phyloP scores from a whole-genome alignment of 1,140 invertebrate species.

The Tachypleus tridentatus region DNA sequence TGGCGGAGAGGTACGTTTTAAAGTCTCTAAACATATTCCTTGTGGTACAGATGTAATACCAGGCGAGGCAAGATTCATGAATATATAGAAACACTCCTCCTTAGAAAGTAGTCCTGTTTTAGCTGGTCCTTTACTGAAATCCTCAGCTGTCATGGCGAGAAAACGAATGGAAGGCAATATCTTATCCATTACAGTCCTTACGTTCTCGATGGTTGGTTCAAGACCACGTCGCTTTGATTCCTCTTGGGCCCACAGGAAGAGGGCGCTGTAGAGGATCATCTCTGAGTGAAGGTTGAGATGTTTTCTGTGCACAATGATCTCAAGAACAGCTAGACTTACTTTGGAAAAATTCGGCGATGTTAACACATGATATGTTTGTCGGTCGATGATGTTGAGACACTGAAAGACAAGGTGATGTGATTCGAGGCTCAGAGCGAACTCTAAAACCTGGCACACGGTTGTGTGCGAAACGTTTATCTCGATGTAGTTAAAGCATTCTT shows the following conservation, averaged over 20 bases:
- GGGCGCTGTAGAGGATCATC: slow-evolving; percentile 25
- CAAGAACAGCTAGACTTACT: slow-evolving; percentile 22
- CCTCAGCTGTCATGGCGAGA: slow-evolving; percentile 26
- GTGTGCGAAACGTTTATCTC: slow-evolving; percentile 26
- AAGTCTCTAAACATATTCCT: slow-evolving; percentile 10
- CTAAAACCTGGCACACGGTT: slow-evolving; percentile 27
- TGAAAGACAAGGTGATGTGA: slow-evolving; percentile 27
- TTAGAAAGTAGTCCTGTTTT: slow-evolving; percentile 20
- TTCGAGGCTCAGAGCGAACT: slow-evolving; percentile 26
- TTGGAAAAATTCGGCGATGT: slow-evolving; percentile 18
- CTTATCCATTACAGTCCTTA: slow-evolving; percentile 11
- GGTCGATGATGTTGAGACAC: slow-evolving; percentile 28
- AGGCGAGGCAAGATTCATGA: slow-evolving; percentile 28
- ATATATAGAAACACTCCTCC: slow-evolving; percentile 26
- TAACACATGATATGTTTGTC: slow-evolving; percentile 28
- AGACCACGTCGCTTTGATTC: slow-evolving; percentile 23
- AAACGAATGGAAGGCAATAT: slow-evolving; percentile 22
- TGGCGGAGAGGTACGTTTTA: slow-evolving; percentile 15
- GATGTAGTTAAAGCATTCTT: slow-evolving; percentile 26
- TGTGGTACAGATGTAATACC: slow-evolving; percentile 22
- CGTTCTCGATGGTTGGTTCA: slow-evolving; percentile 12
- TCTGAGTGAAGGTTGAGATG: slow-evolving; percentile 29
- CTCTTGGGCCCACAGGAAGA: slow-evolving; percentile 26
- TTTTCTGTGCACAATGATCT: slow-evolving; percentile 23
- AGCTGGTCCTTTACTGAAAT: slow-evolving; percentile 24